phyloP scores from a whole-genome alignment of 2,113 vertebrate species.

The Amblyopsis rosae region DNA sequence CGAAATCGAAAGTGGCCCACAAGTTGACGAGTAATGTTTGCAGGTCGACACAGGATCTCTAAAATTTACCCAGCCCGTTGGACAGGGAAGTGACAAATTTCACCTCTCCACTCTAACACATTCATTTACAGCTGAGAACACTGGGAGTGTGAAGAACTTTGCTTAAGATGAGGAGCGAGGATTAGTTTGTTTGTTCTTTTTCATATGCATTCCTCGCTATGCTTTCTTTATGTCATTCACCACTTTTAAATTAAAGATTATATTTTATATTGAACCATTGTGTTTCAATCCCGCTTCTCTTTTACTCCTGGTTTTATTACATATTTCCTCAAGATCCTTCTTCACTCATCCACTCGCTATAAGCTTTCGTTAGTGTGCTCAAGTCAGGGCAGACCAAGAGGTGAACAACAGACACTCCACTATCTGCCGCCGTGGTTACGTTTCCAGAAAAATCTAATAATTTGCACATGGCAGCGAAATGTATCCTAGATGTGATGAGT shows the following conservation, averaged over 20 bases:
- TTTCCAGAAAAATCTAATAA: constrained; percentile 71
- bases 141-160: constrained; percentile 43
- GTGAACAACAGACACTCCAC: constrained; percentile 58
- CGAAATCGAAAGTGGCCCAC: constrained; percentile 34
- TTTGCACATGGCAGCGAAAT: constrained; percentile 71
- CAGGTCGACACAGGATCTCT: constrained; percentile 64
- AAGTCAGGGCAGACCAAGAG: constrained; percentile 57
- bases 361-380: constrained; percentile 44
- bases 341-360: constrained; percentile 23
- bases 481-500: constrained; percentile 67
- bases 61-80: constrained; percentile 69
- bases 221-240: not conserved
- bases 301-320: not conserved
- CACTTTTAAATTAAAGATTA: too few species aligned
- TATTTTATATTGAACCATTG: not conserved
- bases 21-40: constrained; percentile 52
- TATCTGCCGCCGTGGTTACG: constrained; percentile 43
- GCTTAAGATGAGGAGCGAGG: constrained; percentile 2
- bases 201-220: not conserved
- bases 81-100: constrained; percentile 70
- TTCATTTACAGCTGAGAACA: constrained; percentile 59
- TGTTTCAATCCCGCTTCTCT: not conserved
- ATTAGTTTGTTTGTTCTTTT: constrained; percentile 1
- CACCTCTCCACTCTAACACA: constrained; percentile 72
- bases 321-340: not conserved